These are phyloP conservation scores for Isaurus tuberculatus DNA, from an alignment of 92 coral and sea anemone genomes.

Conservation along the genomic window DNA sequence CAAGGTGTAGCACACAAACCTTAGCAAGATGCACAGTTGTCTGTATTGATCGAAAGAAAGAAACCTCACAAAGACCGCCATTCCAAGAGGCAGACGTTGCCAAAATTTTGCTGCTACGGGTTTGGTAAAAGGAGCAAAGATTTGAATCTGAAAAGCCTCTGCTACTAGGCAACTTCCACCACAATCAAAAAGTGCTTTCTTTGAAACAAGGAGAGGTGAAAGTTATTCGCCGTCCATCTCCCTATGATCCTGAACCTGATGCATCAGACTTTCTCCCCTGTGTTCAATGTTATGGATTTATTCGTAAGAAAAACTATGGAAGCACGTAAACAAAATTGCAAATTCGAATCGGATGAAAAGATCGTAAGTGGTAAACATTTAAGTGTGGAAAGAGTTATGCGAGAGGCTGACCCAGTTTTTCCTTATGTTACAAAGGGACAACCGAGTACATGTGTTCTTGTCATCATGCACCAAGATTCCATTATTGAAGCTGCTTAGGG, in stretches of 20 bases:
- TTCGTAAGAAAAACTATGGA: conserved; percentile 38
- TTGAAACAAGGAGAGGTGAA: conserved; percentile 46
- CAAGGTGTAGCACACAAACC: conserved; percentile 8
- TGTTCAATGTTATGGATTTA: conserved; percentile 43
- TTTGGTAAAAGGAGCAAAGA: conserved; percentile 1
- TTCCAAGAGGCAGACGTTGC: conserved; percentile 49
- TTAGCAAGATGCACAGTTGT: conserved; percentile 19
- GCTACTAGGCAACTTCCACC: conserved; percentile 55
- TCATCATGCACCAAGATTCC: conserved; percentile 21
- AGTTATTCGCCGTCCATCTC: conserved; percentile 47
- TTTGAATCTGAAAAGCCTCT: conserved; percentile 43
- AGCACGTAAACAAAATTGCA: conserved; percentile 45
- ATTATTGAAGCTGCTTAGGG: conserved; percentile 24
- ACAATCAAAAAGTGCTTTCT: conserved; percentile 54
- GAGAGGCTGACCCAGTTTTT: conserved; percentile 13
- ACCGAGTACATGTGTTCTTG: conserved; percentile 1
- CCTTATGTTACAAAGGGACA: conserved; percentile 18
- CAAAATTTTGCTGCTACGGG: conserved; percentile 8
- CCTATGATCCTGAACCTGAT: conserved; percentile 18
- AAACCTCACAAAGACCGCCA: conserved; percentile 53
- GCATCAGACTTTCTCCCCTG: conserved; percentile 51
- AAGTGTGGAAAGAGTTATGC: conserved; percentile 2
- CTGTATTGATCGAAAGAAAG: conserved; percentile 28
- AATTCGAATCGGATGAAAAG: neutral
- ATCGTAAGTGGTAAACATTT: conserved; percentile 7